Evolutionary conservation across 2,113 vertebrate species (phyloP), one percentile per base, ranked within the genome.

Genomic region (Mixornis gularis): DNA sequence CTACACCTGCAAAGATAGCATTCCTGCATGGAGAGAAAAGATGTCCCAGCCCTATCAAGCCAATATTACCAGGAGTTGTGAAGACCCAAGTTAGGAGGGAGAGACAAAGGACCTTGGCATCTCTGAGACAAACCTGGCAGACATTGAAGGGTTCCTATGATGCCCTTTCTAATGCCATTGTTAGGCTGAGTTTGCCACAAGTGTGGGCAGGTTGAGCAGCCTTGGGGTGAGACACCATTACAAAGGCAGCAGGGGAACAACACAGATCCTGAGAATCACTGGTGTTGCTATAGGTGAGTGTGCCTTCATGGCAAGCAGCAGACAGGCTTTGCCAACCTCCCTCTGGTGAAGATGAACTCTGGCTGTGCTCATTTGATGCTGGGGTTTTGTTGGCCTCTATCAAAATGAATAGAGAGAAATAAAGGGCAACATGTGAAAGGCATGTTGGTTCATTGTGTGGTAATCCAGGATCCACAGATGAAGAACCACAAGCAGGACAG

Each of bases 381-480:
- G 25, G 36, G 36, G 36, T 36, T n/a, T n/a, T n/a, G n/a, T n/a
- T n/a, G n/a, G n/a, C n/a, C n/a, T n/a, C n/a, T n/a, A n/a, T n/a
- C n/a, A n/a, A n/a, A n/a, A n/a, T n/a, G n/a, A n/a, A n/a, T n/a
- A n/a, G n/a, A n/a, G 8, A 60, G 30, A 80, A 79, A 72, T 51
- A 55, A 79, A 70, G 26, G 85, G 26, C 32, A 21, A 34, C 4
- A 1, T 26, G 25, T 7, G 1, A 79, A 88, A 90, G 25, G 20
- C n/a, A n/a, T 0, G 0, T n/a, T 64, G 6, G 10, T 56, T 79
- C 18, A 32, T 26, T 34, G 15, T 4, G 19, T 63, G 71, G 9
- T 69, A 44, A 43, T 69, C 44, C 63, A 72, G 59, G 20, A 79
- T 12, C 26, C 7, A 52, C 24, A 73, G 18, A 26, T 60, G 41